phyloP scores from a whole-genome alignment of 2,113 vertebrate species.

The Boleophthalmus pectinirostris region DNA sequence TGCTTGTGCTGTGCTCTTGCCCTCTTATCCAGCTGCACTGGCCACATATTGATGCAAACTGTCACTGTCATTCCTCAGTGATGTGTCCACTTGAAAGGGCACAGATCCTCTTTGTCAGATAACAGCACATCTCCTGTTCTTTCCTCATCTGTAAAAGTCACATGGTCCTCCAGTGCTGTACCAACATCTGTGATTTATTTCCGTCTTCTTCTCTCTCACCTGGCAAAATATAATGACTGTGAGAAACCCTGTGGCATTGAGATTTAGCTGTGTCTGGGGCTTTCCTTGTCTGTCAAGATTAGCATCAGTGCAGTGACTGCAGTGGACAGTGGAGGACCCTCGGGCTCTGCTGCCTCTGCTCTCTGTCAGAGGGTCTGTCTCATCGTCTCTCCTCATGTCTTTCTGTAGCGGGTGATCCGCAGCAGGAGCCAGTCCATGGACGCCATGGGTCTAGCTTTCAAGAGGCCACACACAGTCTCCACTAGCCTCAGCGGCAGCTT shows the following conservation, averaged over 20 bases:
- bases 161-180: constrained; percentile 43
- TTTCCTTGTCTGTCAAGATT: constrained; percentile 61
- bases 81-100: constrained; percentile 4
- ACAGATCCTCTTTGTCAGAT: constrained; percentile 24
- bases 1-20: constrained; percentile 26
- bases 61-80: constrained; percentile 14
- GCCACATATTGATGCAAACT: not conserved
- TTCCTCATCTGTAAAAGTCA: constrained; percentile 25
- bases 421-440: constrained; percentile 94
- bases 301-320: constrained; percentile 48
- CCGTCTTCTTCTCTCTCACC: constrained; percentile 30
- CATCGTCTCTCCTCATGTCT: constrained; percentile 71
- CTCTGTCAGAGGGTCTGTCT: constrained; percentile 57
- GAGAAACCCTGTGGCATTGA: constrained; percentile 26
- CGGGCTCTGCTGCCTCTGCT: constrained; percentile 32
- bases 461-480: constrained; percentile 84
- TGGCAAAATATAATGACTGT: constrained; percentile 53
- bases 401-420: constrained; percentile 87
- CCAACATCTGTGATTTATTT: constrained; percentile 40
- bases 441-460: constrained; percentile 85
- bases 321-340: constrained; percentile 50
- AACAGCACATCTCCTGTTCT: constrained; percentile 20
- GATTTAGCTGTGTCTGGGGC: constrained; percentile 46
- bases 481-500: constrained; percentile 88
- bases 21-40: constrained; percentile 7